A percentile compares a stretch with the other conserved stretches of the same genome.
These are phyloP conservation scores for Notarius quadriscutis DNA, from an alignment of 2,113 vertebrate species.

Conservation along the genomic window DNA sequence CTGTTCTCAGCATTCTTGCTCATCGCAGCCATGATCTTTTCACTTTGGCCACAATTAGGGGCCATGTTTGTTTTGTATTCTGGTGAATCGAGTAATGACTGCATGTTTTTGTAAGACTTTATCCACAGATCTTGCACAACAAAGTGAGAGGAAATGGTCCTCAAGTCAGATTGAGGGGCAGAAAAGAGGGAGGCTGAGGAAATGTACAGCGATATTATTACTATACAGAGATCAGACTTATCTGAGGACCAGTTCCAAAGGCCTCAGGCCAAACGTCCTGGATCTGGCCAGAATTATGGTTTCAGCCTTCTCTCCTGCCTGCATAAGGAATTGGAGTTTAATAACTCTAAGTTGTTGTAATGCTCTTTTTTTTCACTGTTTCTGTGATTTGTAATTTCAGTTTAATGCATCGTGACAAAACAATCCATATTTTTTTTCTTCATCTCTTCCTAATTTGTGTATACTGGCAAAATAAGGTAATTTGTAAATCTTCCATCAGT, in stretches of 20 bases:
- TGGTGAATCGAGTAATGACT: slow-evolving; percentile 49
- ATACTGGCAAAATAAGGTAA: neutral
- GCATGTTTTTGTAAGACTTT: slow-evolving; percentile 36
- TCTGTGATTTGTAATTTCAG: slow-evolving; percentile 33
- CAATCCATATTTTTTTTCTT: neutral
- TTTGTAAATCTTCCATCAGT: neutral
- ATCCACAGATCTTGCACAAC: slow-evolving; percentile 55
- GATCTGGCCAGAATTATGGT: slow-evolving; percentile 21
- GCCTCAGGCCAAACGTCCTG: slow-evolving; percentile 40
- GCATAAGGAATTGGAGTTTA: slow-evolving; percentile 19
- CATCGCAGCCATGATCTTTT: slow-evolving; percentile 38
- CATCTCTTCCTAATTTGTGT: neutral
- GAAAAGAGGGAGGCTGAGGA: slow-evolving; percentile 39
- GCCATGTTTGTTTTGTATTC: slow-evolving; percentile 49
- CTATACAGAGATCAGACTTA: slow-evolving; percentile 46
- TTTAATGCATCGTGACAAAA: slow-evolving; percentile 24
- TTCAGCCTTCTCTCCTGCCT: slow-evolving; percentile 11
- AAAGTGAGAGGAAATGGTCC: slow-evolving; percentile 58
- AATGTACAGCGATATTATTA: slow-evolving; percentile 43
- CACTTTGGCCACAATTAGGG: slow-evolving; percentile 25
- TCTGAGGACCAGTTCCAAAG: slow-evolving; percentile 49
- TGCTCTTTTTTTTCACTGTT: slow-evolving; percentile 11
- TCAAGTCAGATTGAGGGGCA: slow-evolving; percentile 39
- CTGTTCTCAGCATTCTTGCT: slow-evolving; percentile 24
- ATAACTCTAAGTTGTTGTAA: slow-evolving; percentile 27